A percentile compares a stretch with the other conserved stretches of the same genome.
Conservation (phyloP, 2,113 vertebrate species). For the Eudyptes chrysolophus region DNA sequence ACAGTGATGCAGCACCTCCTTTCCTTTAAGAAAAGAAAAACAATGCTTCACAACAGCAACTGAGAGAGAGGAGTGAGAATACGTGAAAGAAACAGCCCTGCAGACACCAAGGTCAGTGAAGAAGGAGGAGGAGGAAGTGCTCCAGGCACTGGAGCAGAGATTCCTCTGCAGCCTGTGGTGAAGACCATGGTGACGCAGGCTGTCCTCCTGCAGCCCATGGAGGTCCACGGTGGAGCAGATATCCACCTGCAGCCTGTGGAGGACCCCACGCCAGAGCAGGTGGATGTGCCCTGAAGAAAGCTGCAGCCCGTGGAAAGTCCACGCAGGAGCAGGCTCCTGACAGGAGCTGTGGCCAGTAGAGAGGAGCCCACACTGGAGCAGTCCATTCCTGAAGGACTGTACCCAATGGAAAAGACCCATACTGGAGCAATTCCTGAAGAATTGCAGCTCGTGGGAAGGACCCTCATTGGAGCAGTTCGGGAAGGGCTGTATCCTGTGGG, state of each 20-base stretch:
- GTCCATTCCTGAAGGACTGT: not conserved
- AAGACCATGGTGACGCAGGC: accelerated
- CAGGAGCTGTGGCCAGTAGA: not conserved
- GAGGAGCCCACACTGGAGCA: not conserved
- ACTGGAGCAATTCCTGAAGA: not conserved
- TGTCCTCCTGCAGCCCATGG: not conserved
- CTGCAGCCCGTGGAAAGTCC: not conserved
- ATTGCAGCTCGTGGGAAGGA: not conserved
- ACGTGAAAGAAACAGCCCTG: not conserved
- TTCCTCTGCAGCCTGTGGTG: not conserved
- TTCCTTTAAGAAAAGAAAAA: not conserved
- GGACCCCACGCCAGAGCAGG: accelerated
- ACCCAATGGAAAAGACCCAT: not conserved
- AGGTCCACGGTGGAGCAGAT: accelerated
- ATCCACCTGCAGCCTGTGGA: not conserved
- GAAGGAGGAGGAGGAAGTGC: not conserved
- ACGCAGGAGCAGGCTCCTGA: not conserved
- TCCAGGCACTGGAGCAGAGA: not conserved
- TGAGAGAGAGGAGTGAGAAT: not conserved
- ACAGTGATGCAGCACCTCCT: accelerated
- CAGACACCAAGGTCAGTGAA: not conserved
- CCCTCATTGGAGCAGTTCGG: accelerated
- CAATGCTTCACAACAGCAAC: not conserved
- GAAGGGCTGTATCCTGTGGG: not conserved
- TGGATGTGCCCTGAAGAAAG: not conserved